Evolutionary conservation across 1,140 invertebrate species (phyloP), one percentile per base, ranked within the genome.

Genomic region (Papilio machaon): DNA sequence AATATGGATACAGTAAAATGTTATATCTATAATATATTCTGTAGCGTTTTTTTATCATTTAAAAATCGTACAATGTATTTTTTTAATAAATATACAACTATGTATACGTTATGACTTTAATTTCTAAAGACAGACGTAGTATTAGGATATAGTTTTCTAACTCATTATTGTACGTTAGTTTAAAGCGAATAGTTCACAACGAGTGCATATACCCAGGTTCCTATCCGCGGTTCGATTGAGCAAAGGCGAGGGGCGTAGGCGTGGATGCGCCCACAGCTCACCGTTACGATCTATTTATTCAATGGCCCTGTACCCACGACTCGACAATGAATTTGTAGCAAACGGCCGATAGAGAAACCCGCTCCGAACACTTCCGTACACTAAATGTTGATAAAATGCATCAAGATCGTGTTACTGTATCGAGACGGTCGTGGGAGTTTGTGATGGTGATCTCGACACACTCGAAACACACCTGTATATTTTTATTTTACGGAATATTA

Each of bases 221-320:
- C 13, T 38, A 70, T 70, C 64, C 64, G 64, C 30, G 30, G 64
- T 23, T 70, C 5, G 2, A 70, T 38, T 70, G 43, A 73, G 38
- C 43, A 73, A 73, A 9, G 35, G 38, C 38, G 35, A 73, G 73
- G 73, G 73, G 19, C 15, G 70, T 73, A 35, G 70, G 70, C 74
- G 74, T 30, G 23, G 38, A 7, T 11, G 17, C 74, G 23, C 74
- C 74, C 74, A 76, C 74, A 19, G 19, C 46, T 23, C 74, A 76
- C 74, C 74, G 74, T 76, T 76, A 76, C 74, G 74, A 76, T 52
- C 43, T 76, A 76, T 76, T 76, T 76, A 76, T 76, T 76, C 74
- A 76, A 76, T 76, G 74, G 74, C 74, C 17, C 74, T n/a, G 46
- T 30, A 52, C 74, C 74, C 74, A 47, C 74, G 74, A 19, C 47